phyloP scores from a whole-genome alignment of 2,797 vertebrate genomes.

The Gymnothorax reevesii region DNA sequence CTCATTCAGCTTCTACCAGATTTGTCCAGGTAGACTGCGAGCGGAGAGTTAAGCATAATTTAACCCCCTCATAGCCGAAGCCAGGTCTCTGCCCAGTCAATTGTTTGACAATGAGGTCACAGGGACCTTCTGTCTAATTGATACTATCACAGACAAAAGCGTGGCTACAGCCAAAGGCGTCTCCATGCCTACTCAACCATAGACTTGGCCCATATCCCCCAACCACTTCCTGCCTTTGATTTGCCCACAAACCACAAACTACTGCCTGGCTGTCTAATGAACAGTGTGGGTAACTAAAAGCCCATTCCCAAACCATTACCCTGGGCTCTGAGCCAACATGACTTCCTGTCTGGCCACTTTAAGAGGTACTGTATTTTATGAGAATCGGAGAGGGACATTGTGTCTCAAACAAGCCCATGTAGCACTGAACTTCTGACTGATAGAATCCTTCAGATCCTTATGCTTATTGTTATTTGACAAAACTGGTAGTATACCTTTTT shows the following conservation, averaged over 20 bases:
- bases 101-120: neutral
- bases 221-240: conserved; percentile 32
- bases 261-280: conserved; percentile 40
- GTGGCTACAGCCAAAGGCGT: neutral
- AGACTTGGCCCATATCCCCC: conserved; percentile 26
- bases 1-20: too few species aligned
- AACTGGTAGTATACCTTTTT: neutral
- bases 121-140: neutral
- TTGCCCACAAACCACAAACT: conserved; percentile 34
- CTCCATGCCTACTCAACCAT: neutral
- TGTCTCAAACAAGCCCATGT: conserved; percentile 16
- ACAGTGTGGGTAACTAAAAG: conserved; percentile 25
- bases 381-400: conserved; percentile 34
- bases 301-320: conserved; percentile 42
- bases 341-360: conserved; percentile 32
- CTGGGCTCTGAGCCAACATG: conserved; percentile 32
- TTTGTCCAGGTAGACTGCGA: too few species aligned
- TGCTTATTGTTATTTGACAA: neutral
- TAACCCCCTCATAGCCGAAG: neutral
- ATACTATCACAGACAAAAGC: conserved; percentile 17
- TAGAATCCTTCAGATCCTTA: neutral
- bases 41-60: neutral
- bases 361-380: conserved; percentile 29
- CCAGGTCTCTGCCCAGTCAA: neutral
- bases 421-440: neutral